Conservation (phyloP, 92 coral and sea anemone species). For the Meandrina meandrites region DNA sequence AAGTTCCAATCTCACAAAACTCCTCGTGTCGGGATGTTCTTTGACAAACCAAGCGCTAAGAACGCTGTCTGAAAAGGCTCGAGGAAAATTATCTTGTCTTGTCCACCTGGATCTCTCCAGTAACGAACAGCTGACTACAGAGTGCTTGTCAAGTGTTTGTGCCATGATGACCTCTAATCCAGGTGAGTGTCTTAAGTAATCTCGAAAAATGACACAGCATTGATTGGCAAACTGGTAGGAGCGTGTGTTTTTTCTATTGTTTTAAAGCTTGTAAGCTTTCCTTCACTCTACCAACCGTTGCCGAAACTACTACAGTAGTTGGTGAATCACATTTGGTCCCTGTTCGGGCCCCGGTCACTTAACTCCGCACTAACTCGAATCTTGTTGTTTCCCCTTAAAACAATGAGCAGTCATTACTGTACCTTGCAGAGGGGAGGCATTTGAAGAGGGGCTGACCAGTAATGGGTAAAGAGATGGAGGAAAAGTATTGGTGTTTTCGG, state of each 20-base stretch:
- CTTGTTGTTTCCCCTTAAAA: not conserved
- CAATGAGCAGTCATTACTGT: not conserved
- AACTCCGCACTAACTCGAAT: not conserved
- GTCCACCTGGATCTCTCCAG: constrained; percentile 29
- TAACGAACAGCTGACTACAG: constrained; percentile 36
- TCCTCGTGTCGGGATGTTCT: constrained; percentile 46
- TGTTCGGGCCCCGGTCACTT: not conserved
- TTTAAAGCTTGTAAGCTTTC: not conserved
- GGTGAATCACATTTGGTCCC: not conserved
- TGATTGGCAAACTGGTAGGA: not conserved
- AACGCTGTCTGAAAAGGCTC: constrained; percentile 22
- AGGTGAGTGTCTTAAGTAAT: not conserved
- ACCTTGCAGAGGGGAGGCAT: not conserved
- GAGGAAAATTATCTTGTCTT: constrained; percentile 12
- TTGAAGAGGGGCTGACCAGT: not conserved
- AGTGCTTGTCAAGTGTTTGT: constrained; percentile 7
- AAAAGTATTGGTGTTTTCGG: not conserved
- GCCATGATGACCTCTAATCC: constrained; percentile 9
- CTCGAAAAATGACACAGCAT: not conserved
- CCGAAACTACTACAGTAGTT: not conserved
- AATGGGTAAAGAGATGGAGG: not conserved
- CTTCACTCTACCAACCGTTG: too few species aligned
- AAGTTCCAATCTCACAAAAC: constrained; percentile 12
- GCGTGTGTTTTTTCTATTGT: not conserved
- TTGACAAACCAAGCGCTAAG: constrained; percentile 24